Base-by-base conservation (phyloP, 1,140 invertebrate species). In the Tetramorium simillimum region DNA sequence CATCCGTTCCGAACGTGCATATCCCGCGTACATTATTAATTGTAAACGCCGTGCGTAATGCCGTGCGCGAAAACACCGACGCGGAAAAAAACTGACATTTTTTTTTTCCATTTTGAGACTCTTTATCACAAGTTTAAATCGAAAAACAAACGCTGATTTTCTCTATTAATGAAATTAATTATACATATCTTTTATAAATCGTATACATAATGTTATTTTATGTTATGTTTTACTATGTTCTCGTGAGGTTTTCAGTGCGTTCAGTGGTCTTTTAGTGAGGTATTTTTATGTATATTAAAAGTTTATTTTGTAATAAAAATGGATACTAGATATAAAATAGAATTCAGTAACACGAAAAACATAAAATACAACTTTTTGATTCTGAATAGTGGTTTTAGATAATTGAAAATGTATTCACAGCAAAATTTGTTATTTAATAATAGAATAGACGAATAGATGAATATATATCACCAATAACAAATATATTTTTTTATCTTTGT, bases 1-100 rank as follows among this genome's bases (percentile, higher is more conserved):
- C 73, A 65, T 37, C 40, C 69, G 60, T 53, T 80, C 58, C 16
- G 73, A 84, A 78, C 43, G 18, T 24, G 24, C 46, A 53, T 80
- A 69, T 21, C 28, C 85, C 80, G 86, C 76, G 82, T 90, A 80
- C 70, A 91, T 92, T 92, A 91, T 92, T 92, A 91, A 92, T 92
- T 90, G 63, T 86, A 77, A 78, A 63, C n/a, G 33, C 51, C n/a
- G 33, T 33, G 33, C 7, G 53, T 72, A 80, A 60, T 62, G 56
- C 24, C 40, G 53, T 10, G 62, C 43, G 53, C 63, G 37, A 40
- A 21, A 56, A 67, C 40, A 33, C 75, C 49, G 73, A 73, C 6
- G 67, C 72, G 76, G 43, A 49, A 65, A 62, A 62, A 46, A 24
- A 24, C 16, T 21, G 12, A 33, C 18, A 16, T 58, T 28, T 28